phyloP scores from a whole-genome alignment of 2,888 invertebrate genomes.

The Dynastes hyllus region DNA sequence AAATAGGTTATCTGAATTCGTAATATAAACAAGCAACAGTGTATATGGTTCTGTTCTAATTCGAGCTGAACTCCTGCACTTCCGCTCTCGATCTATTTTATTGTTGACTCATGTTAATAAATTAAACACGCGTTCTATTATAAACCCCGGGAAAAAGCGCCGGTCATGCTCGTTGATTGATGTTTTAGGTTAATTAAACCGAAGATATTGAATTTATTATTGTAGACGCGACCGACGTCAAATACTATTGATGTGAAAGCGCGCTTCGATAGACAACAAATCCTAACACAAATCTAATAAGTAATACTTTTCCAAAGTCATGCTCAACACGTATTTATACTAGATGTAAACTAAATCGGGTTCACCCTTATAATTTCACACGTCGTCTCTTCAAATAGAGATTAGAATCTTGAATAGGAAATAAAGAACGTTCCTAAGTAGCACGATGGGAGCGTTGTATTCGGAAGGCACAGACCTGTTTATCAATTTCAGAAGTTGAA shows the following conservation, averaged over 20 bases:
- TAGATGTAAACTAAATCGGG: background rate
- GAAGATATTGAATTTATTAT: constrained; percentile 27
- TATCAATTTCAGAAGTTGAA: too few relatives aligned
- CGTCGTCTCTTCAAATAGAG: background rate
- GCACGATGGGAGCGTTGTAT: too few relatives aligned
- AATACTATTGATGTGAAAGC: constrained; percentile 13
- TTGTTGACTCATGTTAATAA: constrained; percentile 37
- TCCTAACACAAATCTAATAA: constrained; percentile 22
- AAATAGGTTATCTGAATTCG: too few relatives aligned
- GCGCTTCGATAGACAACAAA: constrained; percentile 3
- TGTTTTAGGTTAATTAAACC: constrained; percentile 38
- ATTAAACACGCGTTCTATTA: constrained; percentile 23
- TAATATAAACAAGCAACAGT: too few relatives aligned
- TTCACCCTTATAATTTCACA: constrained; percentile 7
- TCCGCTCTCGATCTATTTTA: constrained; percentile 17
- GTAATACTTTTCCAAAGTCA: constrained; percentile 7
- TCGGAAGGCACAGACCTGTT: too few relatives aligned
- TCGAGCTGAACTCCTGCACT: constrained; percentile 6
- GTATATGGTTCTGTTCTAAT: background rate
- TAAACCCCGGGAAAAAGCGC: background rate
- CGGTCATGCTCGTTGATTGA: constrained; percentile 33
- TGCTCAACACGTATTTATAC: constrained; percentile 1
- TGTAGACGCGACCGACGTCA: constrained; percentile 9
- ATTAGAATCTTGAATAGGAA: background rate
- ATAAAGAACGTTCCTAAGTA: background rate